Percentiles rank a stretch among this genome's conserved stretches.
phyloP scores from a whole-genome alignment of 2,797 vertebrate genomes.

The Parotocinclus haroldoi region DNA sequence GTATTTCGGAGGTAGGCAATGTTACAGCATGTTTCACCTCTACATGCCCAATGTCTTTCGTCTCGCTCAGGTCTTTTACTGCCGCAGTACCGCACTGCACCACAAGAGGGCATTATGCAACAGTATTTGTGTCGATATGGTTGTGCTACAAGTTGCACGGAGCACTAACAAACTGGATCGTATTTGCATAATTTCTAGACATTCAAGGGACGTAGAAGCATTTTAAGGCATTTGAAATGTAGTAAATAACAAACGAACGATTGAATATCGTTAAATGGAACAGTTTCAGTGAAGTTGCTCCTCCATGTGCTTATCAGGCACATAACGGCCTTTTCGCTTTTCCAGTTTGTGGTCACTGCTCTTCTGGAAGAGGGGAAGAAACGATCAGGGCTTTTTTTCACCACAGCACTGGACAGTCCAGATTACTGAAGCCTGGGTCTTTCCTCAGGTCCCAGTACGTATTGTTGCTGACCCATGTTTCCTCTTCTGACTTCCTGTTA shows the following conservation, averaged over 20 bases:
- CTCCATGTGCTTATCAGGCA: background rate
- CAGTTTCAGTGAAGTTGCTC: slow-evolving; percentile 7
- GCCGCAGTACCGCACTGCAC: slow-evolving; percentile 39
- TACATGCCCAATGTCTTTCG: slow-evolving; percentile 17
- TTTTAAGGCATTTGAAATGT: slow-evolving; percentile 70
- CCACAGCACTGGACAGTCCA: slow-evolving; percentile 87
- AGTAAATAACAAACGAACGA: slow-evolving; percentile 26
- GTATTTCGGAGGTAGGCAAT: slow-evolving; percentile 73
- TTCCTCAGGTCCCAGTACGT: slow-evolving; percentile 89
- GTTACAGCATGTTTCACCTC: slow-evolving; percentile 42
- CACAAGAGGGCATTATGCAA: slow-evolving; percentile 34
- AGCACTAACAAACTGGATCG: slow-evolving; percentile 47
- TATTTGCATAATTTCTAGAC: slow-evolving; percentile 57
- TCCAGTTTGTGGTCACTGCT: slow-evolving; percentile 6
- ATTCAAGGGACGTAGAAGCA: slow-evolving; percentile 67
- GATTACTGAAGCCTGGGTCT: slow-evolving; percentile 81
- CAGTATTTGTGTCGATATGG: slow-evolving; percentile 30
- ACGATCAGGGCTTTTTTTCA: slow-evolving; percentile 62
- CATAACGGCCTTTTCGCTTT: background rate
- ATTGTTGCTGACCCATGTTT: slow-evolving; percentile 91
- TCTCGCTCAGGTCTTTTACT: slow-evolving; percentile 15
- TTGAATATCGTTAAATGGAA: background rate
- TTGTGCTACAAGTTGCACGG: slow-evolving; percentile 46
- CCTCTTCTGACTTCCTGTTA: slow-evolving; percentile 82
- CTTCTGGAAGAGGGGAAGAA: slow-evolving; percentile 5